phyloP scores from a whole-genome alignment of 2,888 invertebrate genomes.

The Caenorhabditis becei region DNA sequence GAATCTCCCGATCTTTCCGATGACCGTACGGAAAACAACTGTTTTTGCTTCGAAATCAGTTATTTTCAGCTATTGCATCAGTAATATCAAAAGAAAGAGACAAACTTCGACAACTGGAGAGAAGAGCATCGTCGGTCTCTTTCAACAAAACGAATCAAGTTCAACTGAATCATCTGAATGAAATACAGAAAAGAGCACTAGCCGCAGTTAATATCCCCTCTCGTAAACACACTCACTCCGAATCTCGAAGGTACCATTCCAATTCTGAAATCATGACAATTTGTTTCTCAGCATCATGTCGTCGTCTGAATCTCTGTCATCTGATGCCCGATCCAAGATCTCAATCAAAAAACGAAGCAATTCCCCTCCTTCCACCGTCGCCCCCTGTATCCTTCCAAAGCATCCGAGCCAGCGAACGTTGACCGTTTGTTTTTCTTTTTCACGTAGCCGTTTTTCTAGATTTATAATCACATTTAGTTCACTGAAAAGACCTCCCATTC shows the following conservation, averaged over 20 bases:
- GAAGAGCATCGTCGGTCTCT: constrained; percentile 66
- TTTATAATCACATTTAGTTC: constrained; percentile 35
- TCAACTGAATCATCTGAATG: constrained; percentile 31
- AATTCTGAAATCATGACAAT: not conserved
- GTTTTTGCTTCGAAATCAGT: not conserved
- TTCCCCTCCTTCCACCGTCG: constrained; percentile 58
- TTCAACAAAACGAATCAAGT: constrained; percentile 59
- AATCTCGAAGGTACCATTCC: constrained; percentile 13
- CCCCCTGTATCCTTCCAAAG: constrained; percentile 49
- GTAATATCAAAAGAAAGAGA: constrained; percentile 62
- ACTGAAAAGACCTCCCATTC: constrained; percentile 4
- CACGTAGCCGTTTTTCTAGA: constrained; percentile 15
- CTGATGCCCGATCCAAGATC: constrained; percentile 68
- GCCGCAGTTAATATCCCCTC: constrained; percentile 10
- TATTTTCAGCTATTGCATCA: constrained; percentile 58
- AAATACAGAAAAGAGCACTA: constrained; percentile 41
- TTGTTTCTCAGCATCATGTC: constrained; percentile 48
- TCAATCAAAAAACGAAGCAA: constrained; percentile 66
- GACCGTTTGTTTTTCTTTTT: constrained; percentile 49
- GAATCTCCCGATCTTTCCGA: constrained; percentile 38
- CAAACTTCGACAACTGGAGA: constrained; percentile 56
- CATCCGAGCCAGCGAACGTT: constrained; percentile 50
- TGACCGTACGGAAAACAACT: constrained; percentile 21
- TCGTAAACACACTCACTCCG: constrained; percentile 16
- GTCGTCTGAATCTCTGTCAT: constrained; percentile 66